Evolutionary conservation across 2,113 vertebrate genomes (phyloP).

Genomic region (Callocephalon fimbriatum): DNA sequence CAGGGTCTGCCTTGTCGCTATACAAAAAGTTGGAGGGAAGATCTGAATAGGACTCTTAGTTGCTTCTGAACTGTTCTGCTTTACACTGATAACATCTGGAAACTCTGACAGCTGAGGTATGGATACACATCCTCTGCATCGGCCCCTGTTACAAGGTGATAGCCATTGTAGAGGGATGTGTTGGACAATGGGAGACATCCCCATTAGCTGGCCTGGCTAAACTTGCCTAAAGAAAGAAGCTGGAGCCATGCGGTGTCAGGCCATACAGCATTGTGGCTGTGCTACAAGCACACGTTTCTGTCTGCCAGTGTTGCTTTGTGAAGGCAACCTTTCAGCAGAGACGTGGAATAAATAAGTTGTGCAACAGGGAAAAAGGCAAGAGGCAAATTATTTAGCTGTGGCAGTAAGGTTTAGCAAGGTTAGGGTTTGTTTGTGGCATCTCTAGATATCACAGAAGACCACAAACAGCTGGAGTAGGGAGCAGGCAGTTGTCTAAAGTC

Average conservation of each 20-base stretch:
- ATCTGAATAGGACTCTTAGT: neutral
- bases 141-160: rapidly evolving
- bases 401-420: neutral
- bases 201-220: neutral
- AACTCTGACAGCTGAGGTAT: neutral
- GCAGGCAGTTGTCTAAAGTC: neutral
- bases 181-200: neutral
- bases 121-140: neutral
- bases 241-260: neutral
- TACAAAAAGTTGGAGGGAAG: neutral
- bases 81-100: neutral
- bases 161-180: rapidly evolving
- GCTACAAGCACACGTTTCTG: neutral
- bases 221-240: neutral
- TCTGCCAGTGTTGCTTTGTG: neutral
- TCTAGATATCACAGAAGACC: neutral
- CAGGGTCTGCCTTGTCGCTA: neutral
- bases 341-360: neutral
- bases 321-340: neutral
- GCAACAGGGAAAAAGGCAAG: neutral
- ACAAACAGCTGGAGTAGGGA: rapidly evolving
- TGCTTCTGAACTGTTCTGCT: neutral
- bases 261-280: rapidly evolving
- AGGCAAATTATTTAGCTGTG: neutral
- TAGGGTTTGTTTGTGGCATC: neutral